These are phyloP conservation scores for Cabera pusaria DNA, from an alignment of 2,888 invertebrate genomes.

Conservation along the genomic window DNA sequence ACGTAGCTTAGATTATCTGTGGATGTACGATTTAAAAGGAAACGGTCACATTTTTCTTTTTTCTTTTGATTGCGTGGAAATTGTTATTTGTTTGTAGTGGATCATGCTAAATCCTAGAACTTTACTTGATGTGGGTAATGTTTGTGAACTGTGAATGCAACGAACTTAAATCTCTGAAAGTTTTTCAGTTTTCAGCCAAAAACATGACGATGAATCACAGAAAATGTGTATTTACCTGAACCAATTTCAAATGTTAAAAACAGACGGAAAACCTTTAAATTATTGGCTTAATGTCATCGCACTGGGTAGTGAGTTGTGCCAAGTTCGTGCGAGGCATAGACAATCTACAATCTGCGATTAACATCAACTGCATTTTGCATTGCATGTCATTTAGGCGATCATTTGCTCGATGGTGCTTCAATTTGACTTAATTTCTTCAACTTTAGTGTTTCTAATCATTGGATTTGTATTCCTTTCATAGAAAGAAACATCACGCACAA, in stretches of 20 bases:
- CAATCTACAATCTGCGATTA: slow-evolving; percentile 25
- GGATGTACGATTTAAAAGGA: slow-evolving; percentile 20
- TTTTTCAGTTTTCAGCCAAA: slow-evolving; percentile 3
- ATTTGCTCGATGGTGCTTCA: slow-evolving; percentile 1
- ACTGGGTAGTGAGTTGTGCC: slow-evolving; percentile 30
- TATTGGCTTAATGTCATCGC: slow-evolving; percentile 20
- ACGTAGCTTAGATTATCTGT: slow-evolving; percentile 25
- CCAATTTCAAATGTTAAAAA: slow-evolving; percentile 5
- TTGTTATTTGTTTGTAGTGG: too few species aligned
- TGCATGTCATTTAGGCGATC: slow-evolving; percentile 7
- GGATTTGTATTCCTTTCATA: neutral
- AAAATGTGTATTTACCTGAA: slow-evolving; percentile 1
- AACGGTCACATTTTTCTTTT: slow-evolving; percentile 13
- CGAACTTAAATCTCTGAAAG: neutral
- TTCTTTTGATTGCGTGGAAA: neutral
- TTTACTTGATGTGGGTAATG: too few species aligned
- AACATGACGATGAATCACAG: slow-evolving; percentile 2
- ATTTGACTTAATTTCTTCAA: neutral
- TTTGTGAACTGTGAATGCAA: too few species aligned
- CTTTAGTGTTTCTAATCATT: neutral
- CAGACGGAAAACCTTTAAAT: slow-evolving; percentile 15
- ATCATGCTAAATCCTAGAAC: too few species aligned
- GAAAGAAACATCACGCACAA: neutral
- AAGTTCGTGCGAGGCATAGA: slow-evolving; percentile 38
- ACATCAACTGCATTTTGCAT: slow-evolving; percentile 13